These are phyloP conservation scores for Zaprionus capensis DNA, from an alignment of 1,140 invertebrate genomes.

Conservation along the genomic window DNA sequence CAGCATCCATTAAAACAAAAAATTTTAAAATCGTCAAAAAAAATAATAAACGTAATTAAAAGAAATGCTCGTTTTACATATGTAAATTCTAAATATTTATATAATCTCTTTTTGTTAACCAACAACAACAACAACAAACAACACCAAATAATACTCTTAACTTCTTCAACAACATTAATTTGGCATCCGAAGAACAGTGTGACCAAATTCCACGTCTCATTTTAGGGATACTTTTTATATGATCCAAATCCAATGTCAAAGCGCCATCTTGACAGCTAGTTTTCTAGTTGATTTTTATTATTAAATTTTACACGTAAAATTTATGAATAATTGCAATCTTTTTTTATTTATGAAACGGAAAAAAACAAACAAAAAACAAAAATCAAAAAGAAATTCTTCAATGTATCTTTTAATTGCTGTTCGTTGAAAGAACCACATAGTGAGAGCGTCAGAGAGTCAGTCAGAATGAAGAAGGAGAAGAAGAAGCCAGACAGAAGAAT, in stretches of 20 bases:
- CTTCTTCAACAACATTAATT: slow-evolving; percentile 71
- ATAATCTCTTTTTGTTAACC: slow-evolving; percentile 79
- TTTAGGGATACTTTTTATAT: slow-evolving; percentile 67
- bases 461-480: slow-evolving; percentile 23
- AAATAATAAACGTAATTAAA: slow-evolving; percentile 84
- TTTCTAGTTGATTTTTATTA: slow-evolving; percentile 82
- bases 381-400: slow-evolving; percentile 33
- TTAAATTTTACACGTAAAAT: slow-evolving; percentile 83
- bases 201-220: slow-evolving; percentile 47
- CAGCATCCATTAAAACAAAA: slow-evolving; percentile 69
- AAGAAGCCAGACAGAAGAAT: slow-evolving; percentile 21
- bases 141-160: slow-evolving; percentile 59
- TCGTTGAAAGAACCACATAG: slow-evolving; percentile 57
- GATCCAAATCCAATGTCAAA: slow-evolving; percentile 68
- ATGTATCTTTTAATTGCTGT: slow-evolving; percentile 72
- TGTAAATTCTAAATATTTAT: slow-evolving; percentile 80
- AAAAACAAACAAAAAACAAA: slow-evolving; percentile 63
- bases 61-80: slow-evolving; percentile 83
- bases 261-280: slow-evolving; percentile 71
- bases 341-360: slow-evolving; percentile 68
- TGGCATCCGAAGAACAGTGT: slow-evolving; percentile 60
- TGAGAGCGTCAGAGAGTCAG: slow-evolving; percentile 31
- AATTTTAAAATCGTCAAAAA: slow-evolving; percentile 76
- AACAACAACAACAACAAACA: slow-evolving; percentile 49
- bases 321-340: slow-evolving; percentile 73